Evolutionary conservation across 1,140 invertebrate species (phyloP).

Genomic region (Papilio polyxenes): DNA sequence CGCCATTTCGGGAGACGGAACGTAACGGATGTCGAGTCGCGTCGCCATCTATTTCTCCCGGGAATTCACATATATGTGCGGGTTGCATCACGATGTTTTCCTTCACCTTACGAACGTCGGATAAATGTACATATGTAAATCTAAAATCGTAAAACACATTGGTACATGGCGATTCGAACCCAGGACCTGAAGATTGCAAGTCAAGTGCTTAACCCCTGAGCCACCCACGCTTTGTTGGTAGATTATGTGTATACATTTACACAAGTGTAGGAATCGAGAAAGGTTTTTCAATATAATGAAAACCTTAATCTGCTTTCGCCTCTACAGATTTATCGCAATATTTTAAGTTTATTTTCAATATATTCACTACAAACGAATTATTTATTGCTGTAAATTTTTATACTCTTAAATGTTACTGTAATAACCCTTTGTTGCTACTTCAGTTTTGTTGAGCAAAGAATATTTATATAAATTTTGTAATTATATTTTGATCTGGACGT

Average conservation of each 20-base stretch:
- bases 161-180: no score
- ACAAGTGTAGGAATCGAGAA: constrained; percentile 39
- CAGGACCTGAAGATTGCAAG: no score
- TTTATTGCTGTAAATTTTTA: background rate
- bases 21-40: no score
- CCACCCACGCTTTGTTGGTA: no score
- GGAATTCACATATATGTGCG: no score
- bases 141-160: no score
- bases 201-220: no score
- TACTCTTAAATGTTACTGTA: background rate
- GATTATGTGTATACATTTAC: constrained; percentile 31
- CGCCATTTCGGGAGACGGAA: no score
- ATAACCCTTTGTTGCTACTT: background rate
- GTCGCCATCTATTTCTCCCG: no score
- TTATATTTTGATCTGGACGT: background rate
- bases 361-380: background rate
- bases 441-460: background rate
- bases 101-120: no score
- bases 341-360: background rate
- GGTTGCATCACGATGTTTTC: no score
- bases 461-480: background rate
- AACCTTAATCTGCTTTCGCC: constrained; percentile 40
- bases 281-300: constrained; percentile 28
- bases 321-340: constrained; percentile 1
- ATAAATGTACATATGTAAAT: no score